Evolutionary conservation across 2,797 vertebrate species (phyloP), one percentile per base, ranked within the genome.

Genomic region (Hylomyscus alleni): DNA sequence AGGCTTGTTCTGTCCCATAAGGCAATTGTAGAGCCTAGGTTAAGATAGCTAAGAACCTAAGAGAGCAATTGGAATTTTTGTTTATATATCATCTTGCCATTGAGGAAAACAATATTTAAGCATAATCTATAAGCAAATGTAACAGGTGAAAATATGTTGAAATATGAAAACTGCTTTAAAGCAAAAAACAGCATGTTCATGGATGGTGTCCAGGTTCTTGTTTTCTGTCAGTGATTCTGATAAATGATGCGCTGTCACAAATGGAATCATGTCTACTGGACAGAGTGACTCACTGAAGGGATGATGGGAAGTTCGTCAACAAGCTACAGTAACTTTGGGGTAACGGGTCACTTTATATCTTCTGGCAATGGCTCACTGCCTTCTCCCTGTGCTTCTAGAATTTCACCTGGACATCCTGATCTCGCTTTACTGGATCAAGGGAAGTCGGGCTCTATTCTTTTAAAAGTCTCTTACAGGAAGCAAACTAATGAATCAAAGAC

Each of bases 391-490:
- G 24, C 89, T 96, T 62, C 75, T 95, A 58, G 84, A 84, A 96
- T 93, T 96, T 94, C 96, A 97, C 94, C 94, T 91, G 94, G 52
- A 56, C 89, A 94, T 31, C 88, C 47, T 2, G 58, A 67, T 62
- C 69, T 92, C 77, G 73, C 75, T 86, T 96, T 62, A 92, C 83
- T 97, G 65, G 87, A 96, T 94, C 95, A 95, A 90, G 86, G 86
- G 96, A 97, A 94, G 15, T 54, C 90, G 76, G 80, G 62, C 24
- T 80, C 54, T 72, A 47, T 40, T 83, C 37, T 88, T 89, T 94
- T 89, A n/a, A 85, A 92, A 82, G 72, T 65, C 65, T 92, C 83
- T 97, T 97, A 95, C 89, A 97, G 92, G 94, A 98, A 98, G 91
- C 95, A 96, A 90, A 81, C 52, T 75, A 95, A 93, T 95, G 96